Evolutionary conservation across 1,140 invertebrate species (phyloP), one percentile per base, ranked within the genome.

Genomic region (Chymomyza costata): DNA sequence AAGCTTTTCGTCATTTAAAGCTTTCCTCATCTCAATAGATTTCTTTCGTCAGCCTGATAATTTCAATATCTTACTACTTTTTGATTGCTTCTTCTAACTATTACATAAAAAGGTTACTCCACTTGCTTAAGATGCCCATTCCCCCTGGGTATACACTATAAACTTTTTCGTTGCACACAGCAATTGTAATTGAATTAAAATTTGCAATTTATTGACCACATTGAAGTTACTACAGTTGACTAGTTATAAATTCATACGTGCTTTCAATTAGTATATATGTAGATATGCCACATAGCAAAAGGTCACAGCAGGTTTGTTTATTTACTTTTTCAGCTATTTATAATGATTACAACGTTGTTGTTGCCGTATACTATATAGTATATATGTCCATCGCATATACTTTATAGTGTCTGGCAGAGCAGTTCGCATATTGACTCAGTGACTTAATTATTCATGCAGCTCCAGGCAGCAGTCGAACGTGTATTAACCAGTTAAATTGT

Each of bases 191-290:
- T 80, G 43, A 78, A 78, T 76, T 76, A 71, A 56, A 50, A 32
- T 58, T 58, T 67, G 58, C 67, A 78, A 64, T 80, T 80, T 78
- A 80, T 67, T 34, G 49, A 51, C 46, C 55, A 40, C 37, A 67
- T 16, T 51, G 61, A n/a, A n/a, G n/a, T n/a, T n/a, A n/a, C n/a
- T n/a, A n/a, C 65, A 45, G n/a, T n/a, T n/a, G n/a, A 41, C 31
- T 35, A 56, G 48, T 76, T 66, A 55, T 78, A 64, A 66, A 78
- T 80, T 78, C 73, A 43, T n/a, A 44, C 19, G 53, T 37, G 52
- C 73, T 38, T 80, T 78, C 73, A 65, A 78, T 67, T 76, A n/a
- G n/a, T n/a, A n/a, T n/a, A n/a, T n/a, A n/a, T n/a, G n/a, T n/a
- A n/a, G n/a, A n/a, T n/a, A n/a, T n/a, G n/a, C n/a, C n/a, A 64